A percentile compares a stretch with the other conserved stretches of the same genome.
These are phyloP conservation scores for Dromiciops gliroides DNA, from an alignment of 2,113 vertebrate species.

Conservation along the genomic window DNA sequence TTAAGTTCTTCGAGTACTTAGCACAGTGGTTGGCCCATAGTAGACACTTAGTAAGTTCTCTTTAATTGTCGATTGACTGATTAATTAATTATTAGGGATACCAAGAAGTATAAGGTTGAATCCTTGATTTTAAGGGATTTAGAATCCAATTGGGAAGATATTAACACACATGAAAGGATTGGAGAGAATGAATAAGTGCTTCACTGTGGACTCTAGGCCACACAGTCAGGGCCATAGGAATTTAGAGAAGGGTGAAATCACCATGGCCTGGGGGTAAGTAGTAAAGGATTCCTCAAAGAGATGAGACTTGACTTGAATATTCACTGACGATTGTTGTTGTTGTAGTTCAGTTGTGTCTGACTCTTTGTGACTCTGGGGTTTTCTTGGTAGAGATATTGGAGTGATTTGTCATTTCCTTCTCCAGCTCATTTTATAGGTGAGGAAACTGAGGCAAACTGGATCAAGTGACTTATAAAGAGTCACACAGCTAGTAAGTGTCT, in stretches of 20 bases:
- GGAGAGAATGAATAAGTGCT: background rate
- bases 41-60: background rate
- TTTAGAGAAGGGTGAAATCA: constrained; percentile 25
- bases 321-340: background rate
- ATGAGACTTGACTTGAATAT: background rate
- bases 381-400: no score
- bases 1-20: background rate
- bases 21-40: background rate
- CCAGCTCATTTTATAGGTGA: no score
- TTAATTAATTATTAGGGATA: background rate
- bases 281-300: background rate
- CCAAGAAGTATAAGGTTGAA: background rate
- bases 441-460: no score
- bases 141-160: background rate
- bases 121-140: background rate
- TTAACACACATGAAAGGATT: background rate
- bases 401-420: no score
- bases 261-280: no score
- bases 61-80: background rate
- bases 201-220: background rate
- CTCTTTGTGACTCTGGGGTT: no score
- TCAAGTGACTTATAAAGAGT: no score
- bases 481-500: no score
- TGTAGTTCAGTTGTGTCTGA: background rate
- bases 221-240: background rate